Conservation (phyloP, 2,888 invertebrate genomes). For the Drosophila siamana region DNA sequence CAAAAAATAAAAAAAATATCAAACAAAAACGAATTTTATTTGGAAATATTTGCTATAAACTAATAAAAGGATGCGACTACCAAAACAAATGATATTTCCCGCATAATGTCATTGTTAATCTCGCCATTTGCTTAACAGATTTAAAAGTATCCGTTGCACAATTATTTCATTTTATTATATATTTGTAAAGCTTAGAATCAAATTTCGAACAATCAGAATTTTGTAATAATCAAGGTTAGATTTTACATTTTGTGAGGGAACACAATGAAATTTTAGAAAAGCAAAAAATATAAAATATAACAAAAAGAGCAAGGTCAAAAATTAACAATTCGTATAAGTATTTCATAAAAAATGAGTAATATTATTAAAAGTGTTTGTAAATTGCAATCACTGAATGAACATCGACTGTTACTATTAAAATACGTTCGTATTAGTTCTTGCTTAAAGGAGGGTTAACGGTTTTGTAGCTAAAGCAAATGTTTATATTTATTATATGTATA, state of each 20-base stretch:
- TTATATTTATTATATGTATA: conserved; percentile 10
- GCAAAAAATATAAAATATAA: conserved; percentile 25
- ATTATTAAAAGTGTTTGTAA: conserved; percentile 6
- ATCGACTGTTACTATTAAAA: conserved; percentile 12
- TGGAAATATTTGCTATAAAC: not conserved
- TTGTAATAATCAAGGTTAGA: conserved; percentile 13
- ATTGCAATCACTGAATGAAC: conserved; percentile 36
- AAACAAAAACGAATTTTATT: not conserved
- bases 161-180: conserved; percentile 21
- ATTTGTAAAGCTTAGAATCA: conserved; percentile 32
- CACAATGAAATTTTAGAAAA: conserved; percentile 30
- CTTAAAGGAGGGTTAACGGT: conserved; percentile 9
- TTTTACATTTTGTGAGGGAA: conserved; percentile 28
- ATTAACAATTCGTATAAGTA: conserved; percentile 27
- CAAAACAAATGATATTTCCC: too few species aligned
- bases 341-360: conserved; percentile 4
- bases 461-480: conserved; percentile 17
- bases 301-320: conserved; percentile 37
- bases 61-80: too few species aligned
- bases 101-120: too few species aligned
- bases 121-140: not conserved
- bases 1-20: conserved; percentile 32
- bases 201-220: conserved; percentile 31
- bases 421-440: conserved; percentile 3
- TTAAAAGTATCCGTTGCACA: conserved; percentile 23